Evolutionary conservation across 2,888 invertebrate species (phyloP).

Genomic region (Lordiphosa andalusiaca): DNA sequence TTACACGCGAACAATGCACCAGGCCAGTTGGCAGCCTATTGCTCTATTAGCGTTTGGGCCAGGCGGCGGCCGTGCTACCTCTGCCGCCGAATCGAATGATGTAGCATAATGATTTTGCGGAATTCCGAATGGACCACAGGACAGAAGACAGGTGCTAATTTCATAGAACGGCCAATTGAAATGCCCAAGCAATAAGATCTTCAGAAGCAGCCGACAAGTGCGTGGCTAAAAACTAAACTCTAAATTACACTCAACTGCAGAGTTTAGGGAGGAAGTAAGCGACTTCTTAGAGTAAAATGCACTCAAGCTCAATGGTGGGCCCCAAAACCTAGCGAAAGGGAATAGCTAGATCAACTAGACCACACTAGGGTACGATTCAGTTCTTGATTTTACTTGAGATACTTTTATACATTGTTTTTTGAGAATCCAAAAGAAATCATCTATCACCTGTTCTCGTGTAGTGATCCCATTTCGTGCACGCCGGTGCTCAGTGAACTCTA

Average conservation of each 20-base stretch:
- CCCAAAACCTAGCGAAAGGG: too few relatives aligned
- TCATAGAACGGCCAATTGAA: constrained; percentile 75
- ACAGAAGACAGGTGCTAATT: constrained; percentile 77
- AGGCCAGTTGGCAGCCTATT: constrained; percentile 49
- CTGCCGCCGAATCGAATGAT: constrained; percentile 34
- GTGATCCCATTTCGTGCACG: too few relatives aligned
- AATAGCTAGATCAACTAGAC: too few relatives aligned
- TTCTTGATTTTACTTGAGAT: too few relatives aligned
- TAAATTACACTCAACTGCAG: constrained; percentile 56
- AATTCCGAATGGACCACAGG: constrained; percentile 74
- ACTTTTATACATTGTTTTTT: too few relatives aligned
- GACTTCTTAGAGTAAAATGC: neutral
- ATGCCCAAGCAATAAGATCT: constrained; percentile 51
- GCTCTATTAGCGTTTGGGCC: constrained; percentile 71
- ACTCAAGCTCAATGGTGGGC: too few relatives aligned
- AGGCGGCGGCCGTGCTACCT: constrained; percentile 10
- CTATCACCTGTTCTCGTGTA: too few relatives aligned
- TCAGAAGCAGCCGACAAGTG: constrained; percentile 66
- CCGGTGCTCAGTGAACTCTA: too few relatives aligned
- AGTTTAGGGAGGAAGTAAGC: neutral
- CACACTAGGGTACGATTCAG: too few relatives aligned
- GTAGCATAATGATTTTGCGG: constrained; percentile 76
- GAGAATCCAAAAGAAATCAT: too few relatives aligned
- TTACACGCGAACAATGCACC: constrained; percentile 68
- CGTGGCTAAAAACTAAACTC: constrained; percentile 67